These are phyloP conservation scores for Apamea sordens DNA, from an alignment of 2,888 invertebrate genomes.

Conservation along the genomic window DNA sequence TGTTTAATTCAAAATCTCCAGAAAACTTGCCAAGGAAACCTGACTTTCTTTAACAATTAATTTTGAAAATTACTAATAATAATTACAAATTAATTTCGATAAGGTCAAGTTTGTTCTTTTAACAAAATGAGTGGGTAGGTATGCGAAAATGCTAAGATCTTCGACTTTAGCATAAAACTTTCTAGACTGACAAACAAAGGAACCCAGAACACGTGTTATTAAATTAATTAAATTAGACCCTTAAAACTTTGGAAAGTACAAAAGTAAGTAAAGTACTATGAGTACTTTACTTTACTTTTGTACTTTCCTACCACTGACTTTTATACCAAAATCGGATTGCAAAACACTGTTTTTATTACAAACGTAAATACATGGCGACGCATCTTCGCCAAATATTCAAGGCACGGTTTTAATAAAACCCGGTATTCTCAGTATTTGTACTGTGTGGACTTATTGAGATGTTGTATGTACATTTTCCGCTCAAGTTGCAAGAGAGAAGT, in stretches of 20 bases:
- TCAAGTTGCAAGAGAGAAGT: slow-evolving; percentile 55
- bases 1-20: neutral
- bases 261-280: neutral
- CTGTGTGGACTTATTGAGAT: slow-evolving; percentile 65
- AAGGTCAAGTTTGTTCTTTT: slow-evolving; percentile 7
- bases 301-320: no score
- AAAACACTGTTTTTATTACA: slow-evolving; percentile 46
- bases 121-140: neutral
- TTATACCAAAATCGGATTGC: slow-evolving; percentile 9
- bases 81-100: neutral
- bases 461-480: slow-evolving; percentile 46
- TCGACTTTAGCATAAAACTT: neutral
- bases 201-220: slow-evolving; percentile 6
- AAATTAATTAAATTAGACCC: slow-evolving; percentile 1
- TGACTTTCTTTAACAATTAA: neutral
- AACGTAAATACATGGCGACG: slow-evolving; percentile 35
- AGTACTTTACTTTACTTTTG: no score
- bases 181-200: slow-evolving; percentile 2
- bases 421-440: slow-evolving; percentile 61
- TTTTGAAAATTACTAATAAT: neutral
- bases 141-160: slow-evolving; percentile 7
- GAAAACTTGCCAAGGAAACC: neutral
- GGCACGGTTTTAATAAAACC: slow-evolving; percentile 74
- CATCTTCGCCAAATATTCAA: slow-evolving; percentile 62
- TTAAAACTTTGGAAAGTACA: neutral